Evolutionary conservation across 2,888 invertebrate genomes (phyloP), one percentile per base, ranked within the genome.

Genomic region (Ariolimax columbianus): DNA sequence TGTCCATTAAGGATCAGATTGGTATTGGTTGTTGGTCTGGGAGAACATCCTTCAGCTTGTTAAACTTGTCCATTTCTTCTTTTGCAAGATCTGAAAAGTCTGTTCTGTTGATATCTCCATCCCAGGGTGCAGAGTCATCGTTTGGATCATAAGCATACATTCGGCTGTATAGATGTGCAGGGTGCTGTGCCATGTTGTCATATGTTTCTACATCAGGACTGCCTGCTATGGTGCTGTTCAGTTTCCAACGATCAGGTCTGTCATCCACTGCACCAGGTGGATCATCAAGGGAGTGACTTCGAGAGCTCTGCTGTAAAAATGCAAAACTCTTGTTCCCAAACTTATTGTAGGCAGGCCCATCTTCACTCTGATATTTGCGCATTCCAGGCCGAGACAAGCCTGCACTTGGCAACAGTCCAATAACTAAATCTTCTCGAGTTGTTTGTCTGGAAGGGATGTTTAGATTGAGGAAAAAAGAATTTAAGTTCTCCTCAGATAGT

Each of bases 11-110:
- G 47, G 30, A 47, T 47, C 47, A 83, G 26, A 83, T 77, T 4
- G 83, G 83, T 38, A 83, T 83, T 40, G 83, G 51, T 33, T 51
- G 77, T 36, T 83, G 83, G 23, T 83, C 73, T 66, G 83, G 83
- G 17, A 33, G 43, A 14, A 83, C 77, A 83, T 83, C 83, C 43
- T 63, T 77, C 63, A 83, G 38, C n/a, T 40, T 59, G 66, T 83
- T 51, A 6, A 33, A 19, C 36, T 43, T 59, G 7, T 83, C 83
- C 38, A 36, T 55, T 0, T 75, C 73, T 38, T 82, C 75, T 14
- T 11, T 19, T 73, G 47, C 26, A n/a, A 40, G 59, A 51, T 43
- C 26, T n/a, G 66, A 43, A 14, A 63, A n/a, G 68, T 47, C 68
- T 6, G 36, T 33, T 47, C 36, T 70, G 17, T 51, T 66, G 14